Base-by-base conservation (phyloP, 2,797 vertebrate species). In the Cyprinella venusta region DNA sequence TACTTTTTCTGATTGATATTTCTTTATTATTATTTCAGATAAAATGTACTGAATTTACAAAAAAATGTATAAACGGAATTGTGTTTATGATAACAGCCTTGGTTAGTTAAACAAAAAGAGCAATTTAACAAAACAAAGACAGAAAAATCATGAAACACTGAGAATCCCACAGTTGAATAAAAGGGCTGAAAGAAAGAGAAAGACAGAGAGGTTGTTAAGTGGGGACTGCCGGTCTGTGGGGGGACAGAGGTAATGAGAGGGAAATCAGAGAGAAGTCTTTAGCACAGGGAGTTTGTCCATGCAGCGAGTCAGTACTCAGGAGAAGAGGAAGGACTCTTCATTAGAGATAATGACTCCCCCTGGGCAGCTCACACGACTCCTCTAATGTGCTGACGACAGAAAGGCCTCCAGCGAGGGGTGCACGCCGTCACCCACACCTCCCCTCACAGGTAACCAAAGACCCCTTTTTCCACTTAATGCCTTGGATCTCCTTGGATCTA, bases 331-430 rank as follows among this genome's bases (percentile, higher is more conserved):
- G 86, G 87, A 67, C 86, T 90, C 91, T 93, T 93, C 89, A 93
- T 94, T 92, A 93, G 89, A 38, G 84, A 87, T 93, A 93, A 93
- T 92, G 88, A 90, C 81, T 88, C 85, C 87, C 82, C 26, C 16
- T 54, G 81, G 50, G 69, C 63, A 64, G 79, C 86, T 56, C 84
- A 82, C 84, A 84, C 82, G 50, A 65, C 81, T 80, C 82, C 72
- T 79, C 70, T 87, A 88, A 88, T 87, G 63, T 80, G 61, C 48
- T 86, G 86, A 86, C 42, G 80, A 85, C 64, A 74, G 75, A 80
- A 82, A 40, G 64, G 54, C 81, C 82, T 72, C 67, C 74, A 10
- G 21, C 7, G 67, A 74, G 70, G 71, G 76, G 52, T 42, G 42
- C 48, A 67, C 40, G 3, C 76, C 54, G 54, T 74, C 63, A 81